phyloP scores from a whole-genome alignment of 2,888 invertebrate genomes.

The Melieria picta region DNA sequence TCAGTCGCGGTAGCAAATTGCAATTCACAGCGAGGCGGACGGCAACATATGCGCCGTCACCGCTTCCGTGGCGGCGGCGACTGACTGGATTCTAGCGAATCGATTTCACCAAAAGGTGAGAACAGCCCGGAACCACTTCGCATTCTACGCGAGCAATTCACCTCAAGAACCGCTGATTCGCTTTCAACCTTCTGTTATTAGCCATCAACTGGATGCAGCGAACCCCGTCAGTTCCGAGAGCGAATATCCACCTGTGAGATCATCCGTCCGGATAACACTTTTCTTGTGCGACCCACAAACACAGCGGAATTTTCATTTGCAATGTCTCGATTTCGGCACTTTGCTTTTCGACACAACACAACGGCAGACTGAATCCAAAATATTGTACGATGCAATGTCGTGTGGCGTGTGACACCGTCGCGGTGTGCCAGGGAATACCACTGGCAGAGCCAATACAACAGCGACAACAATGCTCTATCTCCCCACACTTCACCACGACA shows the following conservation, averaged over 20 bases:
- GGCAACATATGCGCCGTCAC: conserved; percentile 16
- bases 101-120: conserved; percentile 30
- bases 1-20: neutral
- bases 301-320: no score
- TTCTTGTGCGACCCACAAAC: conserved; percentile 24
- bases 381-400: conserved; percentile 24
- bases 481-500: conserved; percentile 23
- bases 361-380: conserved; percentile 32
- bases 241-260: neutral
- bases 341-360: conserved; percentile 35
- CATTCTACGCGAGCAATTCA: conserved; percentile 20
- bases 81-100: conserved; percentile 21
- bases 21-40: conserved; percentile 10
- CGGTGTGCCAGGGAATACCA: conserved; percentile 34
- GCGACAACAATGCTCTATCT: conserved; percentile 11
- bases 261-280: neutral
- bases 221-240: no score
- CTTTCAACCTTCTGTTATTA: neutral
- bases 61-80: conserved; percentile 20
- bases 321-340: conserved; percentile 17
- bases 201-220: no score
- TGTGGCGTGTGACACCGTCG: neutral
- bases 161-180: conserved; percentile 17
- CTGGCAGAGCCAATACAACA: conserved; percentile 9
- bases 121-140: conserved; percentile 11